Evolutionary conservation across 2,888 invertebrate species (phyloP).

Genomic region (Dexiosoma caninum): DNA sequence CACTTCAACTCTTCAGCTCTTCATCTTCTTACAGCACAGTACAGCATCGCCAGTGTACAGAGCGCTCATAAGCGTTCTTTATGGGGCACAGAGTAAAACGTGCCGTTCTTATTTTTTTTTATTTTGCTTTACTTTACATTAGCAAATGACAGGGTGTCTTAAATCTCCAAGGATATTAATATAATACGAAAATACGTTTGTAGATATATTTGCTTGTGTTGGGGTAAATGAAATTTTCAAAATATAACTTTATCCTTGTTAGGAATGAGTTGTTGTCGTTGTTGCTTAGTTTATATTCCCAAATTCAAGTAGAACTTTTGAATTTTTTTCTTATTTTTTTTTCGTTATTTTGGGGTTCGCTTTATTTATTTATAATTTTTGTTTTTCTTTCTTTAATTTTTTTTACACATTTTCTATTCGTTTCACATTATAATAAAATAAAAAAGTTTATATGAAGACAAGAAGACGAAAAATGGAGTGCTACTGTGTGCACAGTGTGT

Average conservation of each 20-base stretch:
- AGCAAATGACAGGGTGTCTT: constrained; percentile 62
- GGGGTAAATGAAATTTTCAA: constrained; percentile 9
- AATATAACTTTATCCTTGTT: constrained; percentile 41
- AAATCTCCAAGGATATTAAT: constrained; percentile 64
- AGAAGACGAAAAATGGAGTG: constrained; percentile 32
- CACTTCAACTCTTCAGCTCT: constrained; percentile 19
- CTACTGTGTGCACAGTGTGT: too few relatives aligned
- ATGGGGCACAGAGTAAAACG: constrained; percentile 9
- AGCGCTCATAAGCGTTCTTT: constrained; percentile 24
- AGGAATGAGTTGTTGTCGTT: constrained; percentile 2
- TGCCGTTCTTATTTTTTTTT: constrained; percentile 44
- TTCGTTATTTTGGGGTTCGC: constrained; percentile 14
- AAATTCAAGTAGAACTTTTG: constrained; percentile 47
- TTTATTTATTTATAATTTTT: too few relatives aligned
- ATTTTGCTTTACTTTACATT: too few relatives aligned
- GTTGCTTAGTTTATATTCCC: constrained; percentile 35
- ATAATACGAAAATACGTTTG: constrained; percentile 24
- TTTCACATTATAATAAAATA: constrained; percentile 51
- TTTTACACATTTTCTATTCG: constrained; percentile 20
- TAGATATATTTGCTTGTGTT: neutral
- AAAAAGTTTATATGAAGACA: neutral
- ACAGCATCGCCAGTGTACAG: neutral
- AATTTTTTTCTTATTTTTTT: too few relatives aligned
- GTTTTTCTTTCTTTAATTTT: neutral
- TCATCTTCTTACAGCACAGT: constrained; percentile 43